These are phyloP conservation scores for Chondrosia reniformis DNA, from an alignment of 37 sponge, comb jelly and placozoan genomes.

Conservation along the genomic window DNA sequence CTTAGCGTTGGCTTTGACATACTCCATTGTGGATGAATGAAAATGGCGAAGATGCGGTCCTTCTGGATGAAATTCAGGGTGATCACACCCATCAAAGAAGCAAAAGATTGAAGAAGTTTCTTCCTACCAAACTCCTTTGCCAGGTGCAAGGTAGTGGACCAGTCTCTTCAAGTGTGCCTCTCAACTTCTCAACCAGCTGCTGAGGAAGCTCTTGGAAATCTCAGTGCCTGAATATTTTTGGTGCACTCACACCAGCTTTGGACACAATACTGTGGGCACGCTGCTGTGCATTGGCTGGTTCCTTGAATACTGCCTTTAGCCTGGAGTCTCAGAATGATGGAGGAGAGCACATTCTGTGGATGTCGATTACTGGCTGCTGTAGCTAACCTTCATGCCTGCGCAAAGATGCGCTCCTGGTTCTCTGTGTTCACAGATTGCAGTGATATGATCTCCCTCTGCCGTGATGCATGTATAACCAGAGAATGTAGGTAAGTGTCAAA, in stretches of 20 bases:
- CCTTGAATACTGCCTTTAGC: neutral
- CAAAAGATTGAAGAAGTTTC: neutral
- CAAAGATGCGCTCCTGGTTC: slow-evolving; percentile 15
- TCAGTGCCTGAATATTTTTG: neutral
- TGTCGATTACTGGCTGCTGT: neutral
- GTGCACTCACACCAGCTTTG: neutral
- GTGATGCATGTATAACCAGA: slow-evolving; percentile 4
- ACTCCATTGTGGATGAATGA: neutral
- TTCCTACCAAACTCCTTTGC: slow-evolving; percentile 26
- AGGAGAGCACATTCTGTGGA: slow-evolving; percentile 5
- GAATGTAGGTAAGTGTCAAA: slow-evolving; percentile 21
- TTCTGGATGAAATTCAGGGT: neutral
- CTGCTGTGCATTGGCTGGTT: slow-evolving; percentile 1
- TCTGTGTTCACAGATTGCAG: slow-evolving; percentile 21
- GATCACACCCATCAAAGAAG: slow-evolving; percentile 11
- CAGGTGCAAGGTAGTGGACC: slow-evolving; percentile 7
- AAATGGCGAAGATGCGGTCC: slow-evolving; percentile 26
- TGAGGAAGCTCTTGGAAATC: slow-evolving; percentile 13
- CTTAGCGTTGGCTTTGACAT: neutral
- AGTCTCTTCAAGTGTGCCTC: slow-evolving; percentile 32
- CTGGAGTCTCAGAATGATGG: slow-evolving; percentile 13
- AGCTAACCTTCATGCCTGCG: neutral
- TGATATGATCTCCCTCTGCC: slow-evolving; percentile 11
- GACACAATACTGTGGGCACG: neutral
- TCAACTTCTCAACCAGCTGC: slow-evolving; percentile 1